Conservation (phyloP, 2,888 invertebrate species). For the Eucriotettix oculatus region DNA sequence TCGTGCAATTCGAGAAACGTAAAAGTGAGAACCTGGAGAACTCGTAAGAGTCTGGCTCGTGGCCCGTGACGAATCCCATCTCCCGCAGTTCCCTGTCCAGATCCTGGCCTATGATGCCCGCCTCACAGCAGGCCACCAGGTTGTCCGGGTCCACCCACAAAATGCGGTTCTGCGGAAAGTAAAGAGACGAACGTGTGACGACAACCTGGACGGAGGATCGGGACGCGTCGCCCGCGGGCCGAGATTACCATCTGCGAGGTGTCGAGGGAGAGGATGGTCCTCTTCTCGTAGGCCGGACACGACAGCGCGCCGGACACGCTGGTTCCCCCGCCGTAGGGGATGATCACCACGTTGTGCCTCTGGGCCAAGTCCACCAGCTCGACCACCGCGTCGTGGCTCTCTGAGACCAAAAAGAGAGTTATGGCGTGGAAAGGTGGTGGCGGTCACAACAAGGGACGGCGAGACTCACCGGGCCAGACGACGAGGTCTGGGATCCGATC, state of each 20-base stretch:
- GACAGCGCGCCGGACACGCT: slow-evolving; percentile 78
- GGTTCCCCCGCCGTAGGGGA: slow-evolving; percentile 91
- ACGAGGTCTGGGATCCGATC: slow-evolving; percentile 84
- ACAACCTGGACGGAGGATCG: too few species aligned
- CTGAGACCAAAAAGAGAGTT: slow-evolving; percentile 18
- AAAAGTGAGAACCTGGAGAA: slow-evolving; percentile 48
- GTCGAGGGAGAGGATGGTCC: slow-evolving; percentile 78
- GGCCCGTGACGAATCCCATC: slow-evolving; percentile 76
- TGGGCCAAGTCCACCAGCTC: slow-evolving; percentile 60
- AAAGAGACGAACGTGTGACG: neutral
- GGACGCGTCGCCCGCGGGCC: too few species aligned
- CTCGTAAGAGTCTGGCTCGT: slow-evolving; percentile 97
- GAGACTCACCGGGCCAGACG: slow-evolving; percentile 77
- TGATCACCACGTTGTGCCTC: slow-evolving; percentile 58
- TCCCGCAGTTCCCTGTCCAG: slow-evolving; percentile 67
- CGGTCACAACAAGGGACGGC: slow-evolving; percentile 6
- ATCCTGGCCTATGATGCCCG: slow-evolving; percentile 90
- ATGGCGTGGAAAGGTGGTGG: too few species aligned
- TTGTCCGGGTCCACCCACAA: slow-evolving; percentile 84
- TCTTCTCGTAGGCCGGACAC: slow-evolving; percentile 60
- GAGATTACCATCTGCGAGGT: slow-evolving; percentile 70
- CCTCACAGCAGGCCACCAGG: slow-evolving; percentile 64
- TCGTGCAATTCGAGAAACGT: too few species aligned
- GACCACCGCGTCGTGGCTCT: slow-evolving; percentile 68
- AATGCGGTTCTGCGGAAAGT: slow-evolving; percentile 52